Percentiles rank a stretch among this genome's conserved stretches.
Conservation (phyloP, 2,797 vertebrate genomes). For the Setipinna tenuifilis region DNA sequence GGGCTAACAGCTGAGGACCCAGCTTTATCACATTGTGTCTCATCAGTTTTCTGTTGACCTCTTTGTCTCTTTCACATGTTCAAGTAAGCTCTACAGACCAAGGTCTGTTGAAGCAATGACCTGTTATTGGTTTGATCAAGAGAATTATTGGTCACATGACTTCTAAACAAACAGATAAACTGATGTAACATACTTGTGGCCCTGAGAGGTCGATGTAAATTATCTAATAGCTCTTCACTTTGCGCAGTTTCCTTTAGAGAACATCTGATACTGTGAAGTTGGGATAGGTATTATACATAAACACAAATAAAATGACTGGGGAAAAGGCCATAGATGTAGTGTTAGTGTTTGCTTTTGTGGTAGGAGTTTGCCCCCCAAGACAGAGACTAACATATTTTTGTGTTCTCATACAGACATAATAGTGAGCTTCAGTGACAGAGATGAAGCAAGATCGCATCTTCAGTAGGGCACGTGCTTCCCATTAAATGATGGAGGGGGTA, state of each 20-base stretch:
- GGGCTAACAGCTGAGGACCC: background rate
- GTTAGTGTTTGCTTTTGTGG: constrained; percentile 1
- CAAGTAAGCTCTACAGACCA: background rate
- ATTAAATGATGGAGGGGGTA: constrained; percentile 51
- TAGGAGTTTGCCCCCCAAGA: background rate
- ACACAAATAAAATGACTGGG: background rate
- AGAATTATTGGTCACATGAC: background rate
- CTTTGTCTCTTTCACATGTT: background rate
- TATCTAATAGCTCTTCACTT: background rate
- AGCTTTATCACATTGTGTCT: background rate
- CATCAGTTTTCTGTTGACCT: background rate
- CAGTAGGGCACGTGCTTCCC: constrained; percentile 63
- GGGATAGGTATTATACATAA: background rate
- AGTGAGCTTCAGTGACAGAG: constrained; percentile 51
- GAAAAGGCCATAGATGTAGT: background rate
- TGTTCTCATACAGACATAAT: background rate
- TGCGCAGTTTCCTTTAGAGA: background rate
- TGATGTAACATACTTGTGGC: background rate
- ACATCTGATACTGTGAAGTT: background rate
- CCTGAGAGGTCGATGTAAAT: background rate
- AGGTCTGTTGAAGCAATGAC: background rate
- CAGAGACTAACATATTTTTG: background rate
- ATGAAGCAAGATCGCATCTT: constrained; percentile 56
- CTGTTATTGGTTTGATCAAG: background rate
- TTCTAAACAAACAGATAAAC: background rate